Evolutionary conservation across 2,797 vertebrate species (phyloP).

Genomic region (Mus caroli): DNA sequence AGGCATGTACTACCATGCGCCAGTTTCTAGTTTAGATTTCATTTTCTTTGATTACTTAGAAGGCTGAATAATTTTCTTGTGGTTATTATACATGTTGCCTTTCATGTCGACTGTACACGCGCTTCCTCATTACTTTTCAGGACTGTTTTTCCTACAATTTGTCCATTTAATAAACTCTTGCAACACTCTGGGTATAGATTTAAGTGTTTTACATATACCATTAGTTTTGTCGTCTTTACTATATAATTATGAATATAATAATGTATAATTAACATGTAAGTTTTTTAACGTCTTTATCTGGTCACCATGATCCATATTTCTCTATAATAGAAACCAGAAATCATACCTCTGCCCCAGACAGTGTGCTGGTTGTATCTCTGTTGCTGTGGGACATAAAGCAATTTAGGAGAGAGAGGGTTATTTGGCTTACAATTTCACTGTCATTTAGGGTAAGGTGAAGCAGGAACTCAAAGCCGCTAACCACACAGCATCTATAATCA

Average conservation of each 20-base stretch:
- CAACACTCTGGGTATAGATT: not conserved
- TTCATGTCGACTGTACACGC: conserved; percentile 20
- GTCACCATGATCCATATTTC: not conserved
- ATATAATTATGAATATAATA: conserved; percentile 40
- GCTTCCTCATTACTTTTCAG: conserved; percentile 43
- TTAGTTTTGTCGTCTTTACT: conserved; percentile 5
- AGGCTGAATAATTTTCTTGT: conserved; percentile 50
- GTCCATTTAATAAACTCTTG: conserved; percentile 44
- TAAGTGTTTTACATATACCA: conserved; percentile 19
- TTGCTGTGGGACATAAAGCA: not conserved
- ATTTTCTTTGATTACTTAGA: conserved; percentile 46
- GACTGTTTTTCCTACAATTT: conserved; percentile 29
- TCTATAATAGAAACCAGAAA: not conserved
- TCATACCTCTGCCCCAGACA: not conserved
- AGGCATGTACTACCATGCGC: not conserved
- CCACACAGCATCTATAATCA: not conserved
- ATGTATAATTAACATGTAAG: not conserved
- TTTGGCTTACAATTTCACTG: not conserved
- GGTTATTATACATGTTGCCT: conserved; percentile 41
- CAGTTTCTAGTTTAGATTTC: conserved; percentile 44
- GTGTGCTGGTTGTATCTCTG: not conserved
- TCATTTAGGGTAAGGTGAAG: not conserved
- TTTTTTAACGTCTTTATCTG: conserved; percentile 25
- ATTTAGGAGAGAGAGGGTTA: not conserved
- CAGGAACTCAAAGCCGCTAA: not conserved